Evolutionary conservation across 2,797 vertebrate species (phyloP), one percentile per base, ranked within the genome.

Genomic region (Diglossa cyanea): DNA sequence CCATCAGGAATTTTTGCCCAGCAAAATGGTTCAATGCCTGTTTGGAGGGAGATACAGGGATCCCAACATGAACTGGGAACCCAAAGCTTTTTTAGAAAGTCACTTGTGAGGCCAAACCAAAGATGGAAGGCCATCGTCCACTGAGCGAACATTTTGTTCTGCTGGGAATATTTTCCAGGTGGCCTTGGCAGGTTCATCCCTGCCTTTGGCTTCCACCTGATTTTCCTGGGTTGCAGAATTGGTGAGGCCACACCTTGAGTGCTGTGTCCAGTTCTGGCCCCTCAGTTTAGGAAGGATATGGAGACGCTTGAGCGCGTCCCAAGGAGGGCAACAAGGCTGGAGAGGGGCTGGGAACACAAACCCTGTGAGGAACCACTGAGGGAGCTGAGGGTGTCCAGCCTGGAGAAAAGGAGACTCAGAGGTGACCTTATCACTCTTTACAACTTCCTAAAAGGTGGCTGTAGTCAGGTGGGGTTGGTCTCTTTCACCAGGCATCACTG

Each of bases 181-280:
- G 44, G n/a, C 21, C 68, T 81, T 21, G 87, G 82, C 81, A 78
- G 72, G 30, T 39, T 74, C 16, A 51, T 2, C 48, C 13, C 65
- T 33, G 37, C 20, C 58, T 92, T 86, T 81, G 75, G 79, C 89
- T 88, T 90, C 77, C 90, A 79, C n/a, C 51, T 57, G 67, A 62
- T 47, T 58, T 68, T 71, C 25, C 47, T 37, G 31, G 19, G 58
- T 50, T 55, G 31, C 37, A 66, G n/a, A 65, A 72, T 7, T 30
- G 37, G 58, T 21, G 37, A 61, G 58, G 58, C 4, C 26, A 14
- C 37, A 61, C 18, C 58, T 61, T 10, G 26, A 61, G 26, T 30
- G 37, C 26, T 61, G 2, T 39, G 26, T 39, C 58, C 26, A 61
- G 18, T 20, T 30, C 58, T 40, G 26, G 37, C 37, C 58, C 13